Conservation (phyloP, 2,888 invertebrate genomes). For the Griposia aprilina region DNA sequence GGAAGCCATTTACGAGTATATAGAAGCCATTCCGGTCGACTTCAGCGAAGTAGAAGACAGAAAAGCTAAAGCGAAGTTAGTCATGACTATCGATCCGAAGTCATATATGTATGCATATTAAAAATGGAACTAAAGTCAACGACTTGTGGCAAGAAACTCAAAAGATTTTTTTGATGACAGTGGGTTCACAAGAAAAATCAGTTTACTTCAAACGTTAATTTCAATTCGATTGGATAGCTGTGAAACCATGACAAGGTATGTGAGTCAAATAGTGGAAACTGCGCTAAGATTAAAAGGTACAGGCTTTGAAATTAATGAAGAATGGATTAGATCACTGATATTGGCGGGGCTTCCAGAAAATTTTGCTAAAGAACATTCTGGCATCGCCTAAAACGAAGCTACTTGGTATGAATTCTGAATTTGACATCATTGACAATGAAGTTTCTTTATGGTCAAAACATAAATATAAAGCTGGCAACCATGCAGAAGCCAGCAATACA, state of each 20-base stretch:
- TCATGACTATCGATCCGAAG: no score
- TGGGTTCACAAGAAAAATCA: not conserved
- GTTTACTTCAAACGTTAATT: not conserved
- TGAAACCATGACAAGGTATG: slow-evolving; percentile 48
- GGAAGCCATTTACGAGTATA: no score
- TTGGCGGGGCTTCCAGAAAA: slow-evolving; percentile 57
- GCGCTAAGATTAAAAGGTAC: slow-evolving; percentile 54
- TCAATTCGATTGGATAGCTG: slow-evolving; percentile 16
- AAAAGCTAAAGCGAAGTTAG: no score
- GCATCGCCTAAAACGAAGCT: not conserved
- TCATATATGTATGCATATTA: no score
- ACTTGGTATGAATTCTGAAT: not conserved
- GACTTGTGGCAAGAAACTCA: not conserved
- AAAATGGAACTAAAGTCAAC: no score
- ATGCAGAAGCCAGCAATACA: not conserved
- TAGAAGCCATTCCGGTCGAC: no score
- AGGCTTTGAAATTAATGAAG: slow-evolving; percentile 55
- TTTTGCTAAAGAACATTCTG: slow-evolving; percentile 33
- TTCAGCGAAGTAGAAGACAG: no score
- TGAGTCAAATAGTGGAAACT: slow-evolving; percentile 52
- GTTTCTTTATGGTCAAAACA: slow-evolving; percentile 8
- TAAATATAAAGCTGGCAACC: no score
- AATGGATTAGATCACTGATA: slow-evolving; percentile 34
- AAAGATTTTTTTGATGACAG: not conserved
- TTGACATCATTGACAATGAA: not conserved